Percentiles rank a stretch among this genome's conserved stretches.
Evolutionary conservation across 2,797 vertebrate genomes (phyloP).

Genomic region (Loriculus beryllinus): DNA sequence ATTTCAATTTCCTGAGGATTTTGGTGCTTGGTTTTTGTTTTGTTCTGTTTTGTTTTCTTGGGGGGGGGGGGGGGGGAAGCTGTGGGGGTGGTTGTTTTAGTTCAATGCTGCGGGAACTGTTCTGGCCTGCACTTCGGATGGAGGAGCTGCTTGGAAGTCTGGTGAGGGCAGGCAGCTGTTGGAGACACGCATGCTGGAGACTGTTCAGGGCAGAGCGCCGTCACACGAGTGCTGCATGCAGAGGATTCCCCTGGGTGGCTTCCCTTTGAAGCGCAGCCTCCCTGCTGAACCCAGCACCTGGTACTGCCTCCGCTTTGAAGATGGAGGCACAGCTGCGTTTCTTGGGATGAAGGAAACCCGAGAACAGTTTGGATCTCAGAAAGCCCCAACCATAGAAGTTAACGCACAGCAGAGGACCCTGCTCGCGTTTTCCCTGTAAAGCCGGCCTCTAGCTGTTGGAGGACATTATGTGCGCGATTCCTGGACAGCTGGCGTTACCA

Average conservation of each 20-base stretch:
- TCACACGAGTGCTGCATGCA: neutral
- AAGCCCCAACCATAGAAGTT: neutral
- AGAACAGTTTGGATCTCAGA: neutral
- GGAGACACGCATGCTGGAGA: neutral
- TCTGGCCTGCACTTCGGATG: neutral
- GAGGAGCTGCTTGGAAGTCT: neutral
- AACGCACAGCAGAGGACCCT: accelerated
- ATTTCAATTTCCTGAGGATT: neutral
- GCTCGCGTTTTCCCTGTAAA: neutral
- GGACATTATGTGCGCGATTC: accelerated
- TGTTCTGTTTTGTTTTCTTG: too few species aligned
- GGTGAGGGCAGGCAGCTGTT: neutral
- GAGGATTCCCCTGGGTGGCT: neutral
- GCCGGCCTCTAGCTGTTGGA: neutral
- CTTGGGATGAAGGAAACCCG: neutral
- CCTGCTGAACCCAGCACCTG: neutral
- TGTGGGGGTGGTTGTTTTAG: neutral
- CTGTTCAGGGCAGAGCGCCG: neutral
- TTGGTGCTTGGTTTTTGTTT: neutral
- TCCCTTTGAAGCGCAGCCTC: neutral
- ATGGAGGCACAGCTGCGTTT: neutral
- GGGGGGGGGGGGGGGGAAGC: too few species aligned
- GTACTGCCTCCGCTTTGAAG: neutral
- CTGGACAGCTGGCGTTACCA: neutral
- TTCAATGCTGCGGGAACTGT: neutral